phyloP scores from a whole-genome alignment of 2,888 invertebrate species.

The Coelinius sp. region DNA sequence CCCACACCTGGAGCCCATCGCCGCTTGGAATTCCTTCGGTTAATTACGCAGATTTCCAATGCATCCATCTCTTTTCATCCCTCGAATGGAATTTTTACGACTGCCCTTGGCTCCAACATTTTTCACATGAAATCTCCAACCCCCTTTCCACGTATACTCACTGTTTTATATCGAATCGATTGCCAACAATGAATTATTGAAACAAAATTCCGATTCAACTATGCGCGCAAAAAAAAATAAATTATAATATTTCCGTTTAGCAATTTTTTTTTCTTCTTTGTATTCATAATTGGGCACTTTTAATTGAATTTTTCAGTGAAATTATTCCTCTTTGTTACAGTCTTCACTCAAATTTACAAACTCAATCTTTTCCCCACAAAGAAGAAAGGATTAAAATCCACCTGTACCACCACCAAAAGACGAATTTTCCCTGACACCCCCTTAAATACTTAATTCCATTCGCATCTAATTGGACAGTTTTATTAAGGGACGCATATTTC shows the following conservation, averaged over 20 bases:
- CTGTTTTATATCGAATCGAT: conserved; percentile 15
- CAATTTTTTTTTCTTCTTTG: neutral
- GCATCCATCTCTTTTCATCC: conserved; percentile 52
- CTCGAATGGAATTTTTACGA: conserved; percentile 65
- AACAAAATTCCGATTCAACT: conserved; percentile 22
- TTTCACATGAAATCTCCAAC: neutral
- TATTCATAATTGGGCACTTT: neutral
- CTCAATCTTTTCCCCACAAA: conserved; percentile 58
- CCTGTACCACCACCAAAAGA: neutral
- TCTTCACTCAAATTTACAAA: conserved; percentile 50
- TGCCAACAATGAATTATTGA: conserved; percentile 19
- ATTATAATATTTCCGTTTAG: neutral
- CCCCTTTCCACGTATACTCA: neutral
- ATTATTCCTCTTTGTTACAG: neutral
- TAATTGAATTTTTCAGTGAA: neutral
- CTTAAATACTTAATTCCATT: conserved; percentile 70
- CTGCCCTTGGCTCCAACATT: conserved; percentile 43
- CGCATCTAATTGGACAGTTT: conserved; percentile 69
- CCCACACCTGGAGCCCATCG: conserved; percentile 41
- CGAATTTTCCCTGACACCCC: conserved; percentile 58
- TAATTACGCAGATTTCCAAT: conserved; percentile 70
- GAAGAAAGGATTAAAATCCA: conserved; percentile 18
- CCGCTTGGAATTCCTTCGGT: conserved; percentile 65
- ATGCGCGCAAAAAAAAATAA: neutral
- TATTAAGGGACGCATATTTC: conserved; percentile 71